Evolutionary conservation across 1,140 invertebrate genomes (phyloP).

Genomic region (Drosophila pachea): DNA sequence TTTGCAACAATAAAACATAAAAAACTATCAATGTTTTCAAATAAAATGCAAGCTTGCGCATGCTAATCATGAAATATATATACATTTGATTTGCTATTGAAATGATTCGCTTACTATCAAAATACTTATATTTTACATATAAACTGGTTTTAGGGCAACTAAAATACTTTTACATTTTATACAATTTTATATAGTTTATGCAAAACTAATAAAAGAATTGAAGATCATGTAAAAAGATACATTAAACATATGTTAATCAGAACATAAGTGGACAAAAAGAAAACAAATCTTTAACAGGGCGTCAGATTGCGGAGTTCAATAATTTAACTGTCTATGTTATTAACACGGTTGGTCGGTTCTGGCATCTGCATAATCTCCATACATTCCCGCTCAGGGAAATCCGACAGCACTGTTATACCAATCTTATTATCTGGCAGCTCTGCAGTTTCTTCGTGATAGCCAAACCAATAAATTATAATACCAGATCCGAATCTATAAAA

Average conservation of each 20-base stretch:
- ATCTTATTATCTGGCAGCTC: slow-evolving; percentile 81
- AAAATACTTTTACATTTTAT: slow-evolving; percentile 51
- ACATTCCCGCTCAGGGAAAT: slow-evolving; percentile 81
- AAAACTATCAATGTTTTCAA: slow-evolving; percentile 48
- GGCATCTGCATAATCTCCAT: slow-evolving; percentile 68
- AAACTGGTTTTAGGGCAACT: slow-evolving; percentile 44
- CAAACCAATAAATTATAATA: slow-evolving; percentile 98
- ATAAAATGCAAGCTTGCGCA: slow-evolving; percentile 22
- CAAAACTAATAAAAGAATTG: slow-evolving; percentile 3
- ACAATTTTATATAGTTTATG: slow-evolving; percentile 17
- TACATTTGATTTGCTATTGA: slow-evolving; percentile 34
- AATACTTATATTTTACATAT: slow-evolving; percentile 17
- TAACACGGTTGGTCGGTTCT: background rate
- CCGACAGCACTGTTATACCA: slow-evolving; percentile 83
- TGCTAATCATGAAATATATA: slow-evolving; percentile 45
- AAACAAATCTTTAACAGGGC: no score
- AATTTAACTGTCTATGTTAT: no score
- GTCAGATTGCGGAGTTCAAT: no score
- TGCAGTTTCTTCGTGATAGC: slow-evolving; percentile 87
- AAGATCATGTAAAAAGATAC: no score
- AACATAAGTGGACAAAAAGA: no score
- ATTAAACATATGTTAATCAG: no score
- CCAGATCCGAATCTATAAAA: slow-evolving; percentile 91
- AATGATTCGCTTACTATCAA: slow-evolving; percentile 32
- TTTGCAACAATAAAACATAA: slow-evolving; percentile 46